Evolutionary conservation across 2,888 invertebrate genomes (phyloP), one percentile per base, ranked within the genome.

Genomic region (Ecdyonurus torrentis): DNA sequence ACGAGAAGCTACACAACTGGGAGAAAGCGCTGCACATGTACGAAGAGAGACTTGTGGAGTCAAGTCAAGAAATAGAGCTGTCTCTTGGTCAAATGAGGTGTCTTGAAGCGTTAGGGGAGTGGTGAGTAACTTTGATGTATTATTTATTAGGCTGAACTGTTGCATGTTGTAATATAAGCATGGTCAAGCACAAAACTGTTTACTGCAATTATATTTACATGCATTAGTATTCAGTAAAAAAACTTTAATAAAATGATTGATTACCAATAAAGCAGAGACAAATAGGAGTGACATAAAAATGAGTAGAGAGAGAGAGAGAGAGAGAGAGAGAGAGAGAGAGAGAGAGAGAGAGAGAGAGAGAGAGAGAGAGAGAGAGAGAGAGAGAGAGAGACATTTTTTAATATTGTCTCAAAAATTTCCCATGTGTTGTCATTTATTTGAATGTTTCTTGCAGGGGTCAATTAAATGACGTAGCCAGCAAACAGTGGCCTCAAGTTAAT

Each of bases 1-100:
- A 97, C 74, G 99, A 99, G 74, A 98, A 99, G 75, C 78, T 99
- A 1, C 97, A 99, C 75, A 95, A 97, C 72, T 99, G 98, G 98
- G 95, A 97, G 70, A 92, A 92, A 72, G 99, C 99, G 0, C 77
- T 97, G 55, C 83, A 86, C 66, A 82, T 94, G 1, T 99, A 99
- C 70, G 82, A 86, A 60, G 85, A 85, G 61, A 88, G 90, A 70
- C 75, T 91, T 58, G 78, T 80, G 5, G 76, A 76, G 0, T 68
- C 67, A 66, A 76, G 80, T 0, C 77, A 80, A 7, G 89, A 92
- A 70, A 78, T 87, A 64, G 93, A 93, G 62, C 83, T 92, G 0
- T 85, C 85, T 25, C 78, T 98, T 23, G 98, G 98, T 0, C 87
- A 95, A 72, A 91, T 99, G 88, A 83, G 98, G 61, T 99, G 82